These are phyloP conservation scores for Rattus rattus DNA, from an alignment of 2,113 vertebrate genomes.

Conservation along the genomic window DNA sequence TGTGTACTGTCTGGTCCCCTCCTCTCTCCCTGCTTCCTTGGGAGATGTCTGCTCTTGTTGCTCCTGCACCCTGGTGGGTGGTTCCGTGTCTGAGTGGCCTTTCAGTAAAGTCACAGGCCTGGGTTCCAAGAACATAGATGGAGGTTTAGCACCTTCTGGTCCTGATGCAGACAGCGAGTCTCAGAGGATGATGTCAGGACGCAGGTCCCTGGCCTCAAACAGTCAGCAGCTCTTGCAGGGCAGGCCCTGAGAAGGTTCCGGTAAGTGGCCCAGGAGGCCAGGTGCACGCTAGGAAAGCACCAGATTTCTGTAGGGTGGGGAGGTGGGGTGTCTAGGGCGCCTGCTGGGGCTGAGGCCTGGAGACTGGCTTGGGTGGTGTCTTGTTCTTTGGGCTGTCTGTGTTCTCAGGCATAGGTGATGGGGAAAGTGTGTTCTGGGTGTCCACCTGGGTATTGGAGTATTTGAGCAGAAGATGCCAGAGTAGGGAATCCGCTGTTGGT, in stretches of 20 bases:
- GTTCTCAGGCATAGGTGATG: neutral
- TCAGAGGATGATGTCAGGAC: neutral
- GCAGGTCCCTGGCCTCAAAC: neutral
- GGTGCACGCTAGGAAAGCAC: neutral
- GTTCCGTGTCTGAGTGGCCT: neutral
- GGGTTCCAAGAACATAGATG: neutral
- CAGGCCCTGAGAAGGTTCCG: accelerated
- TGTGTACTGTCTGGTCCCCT: neutral
- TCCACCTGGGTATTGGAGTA: accelerated
- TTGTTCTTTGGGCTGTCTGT: neutral
- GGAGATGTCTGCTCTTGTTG: neutral
- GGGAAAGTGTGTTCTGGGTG: neutral
- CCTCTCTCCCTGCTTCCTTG: neutral
- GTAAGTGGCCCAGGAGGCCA: neutral
- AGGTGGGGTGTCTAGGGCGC: too few relatives aligned
- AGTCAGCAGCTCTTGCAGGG: neutral
- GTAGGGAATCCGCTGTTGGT: neutral
- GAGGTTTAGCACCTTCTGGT: too few relatives aligned
- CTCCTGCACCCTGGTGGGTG: neutral
- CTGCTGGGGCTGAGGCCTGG: neutral
- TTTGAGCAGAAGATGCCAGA: neutral
- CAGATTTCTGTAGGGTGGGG: neutral
- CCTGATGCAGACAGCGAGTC: neutral
- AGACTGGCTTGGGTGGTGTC: neutral
- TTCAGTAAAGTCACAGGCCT: neutral